These are phyloP conservation scores for Octodon degus DNA, from an alignment of 2,113 vertebrate species.

Conservation along the genomic window DNA sequence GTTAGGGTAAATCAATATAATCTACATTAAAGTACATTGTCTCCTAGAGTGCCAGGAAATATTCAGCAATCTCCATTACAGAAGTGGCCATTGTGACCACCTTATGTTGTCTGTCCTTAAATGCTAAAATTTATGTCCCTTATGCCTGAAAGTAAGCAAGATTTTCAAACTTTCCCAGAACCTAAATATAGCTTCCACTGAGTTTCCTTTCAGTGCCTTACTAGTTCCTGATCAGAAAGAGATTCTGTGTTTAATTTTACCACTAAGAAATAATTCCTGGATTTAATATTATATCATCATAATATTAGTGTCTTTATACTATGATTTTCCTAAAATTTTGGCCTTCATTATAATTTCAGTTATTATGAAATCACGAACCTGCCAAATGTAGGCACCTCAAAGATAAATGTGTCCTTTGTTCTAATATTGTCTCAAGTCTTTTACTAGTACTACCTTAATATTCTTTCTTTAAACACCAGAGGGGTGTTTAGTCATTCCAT, in stretches of 20 bases:
- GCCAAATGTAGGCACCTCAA: background rate
- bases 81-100: constrained; percentile 66
- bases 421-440: background rate
- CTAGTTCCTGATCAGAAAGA: constrained; percentile 10
- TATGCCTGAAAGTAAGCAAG: constrained; percentile 46
- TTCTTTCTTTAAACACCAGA: background rate
- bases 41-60: constrained; percentile 67
- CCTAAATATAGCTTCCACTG: background rate
- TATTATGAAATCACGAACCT: background rate
- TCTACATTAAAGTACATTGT: constrained; percentile 72
- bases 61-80: constrained; percentile 65
- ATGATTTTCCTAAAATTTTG: background rate
- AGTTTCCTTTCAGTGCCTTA: background rate
- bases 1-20: constrained; percentile 72
- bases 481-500: background rate
- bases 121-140: constrained; percentile 67
- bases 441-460: background rate
- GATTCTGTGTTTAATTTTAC: background rate
- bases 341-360: background rate
- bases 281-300: background rate
- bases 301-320: background rate
- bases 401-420: background rate
- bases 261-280: background rate
- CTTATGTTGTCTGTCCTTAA: constrained; percentile 51
- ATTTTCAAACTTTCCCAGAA: constrained; percentile 52